Evolutionary conservation across 2,797 vertebrate species (phyloP).

Genomic region (Sparus aurata): DNA sequence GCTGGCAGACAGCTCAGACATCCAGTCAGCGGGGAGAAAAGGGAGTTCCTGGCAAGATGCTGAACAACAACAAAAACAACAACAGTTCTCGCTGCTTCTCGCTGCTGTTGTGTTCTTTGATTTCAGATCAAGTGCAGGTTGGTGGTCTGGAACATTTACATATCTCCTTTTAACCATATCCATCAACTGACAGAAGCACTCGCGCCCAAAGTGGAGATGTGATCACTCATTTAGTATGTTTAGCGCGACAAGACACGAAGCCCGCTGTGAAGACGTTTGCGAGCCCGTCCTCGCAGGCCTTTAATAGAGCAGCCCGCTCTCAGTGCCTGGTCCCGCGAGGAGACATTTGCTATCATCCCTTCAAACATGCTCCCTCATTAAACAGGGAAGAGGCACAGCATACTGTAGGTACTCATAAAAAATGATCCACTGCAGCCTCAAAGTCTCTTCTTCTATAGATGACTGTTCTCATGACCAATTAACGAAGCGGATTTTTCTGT

Average conservation of each 20-base stretch:
- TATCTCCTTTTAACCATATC: constrained; percentile 49
- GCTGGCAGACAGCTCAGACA: constrained; percentile 49
- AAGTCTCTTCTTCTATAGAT: neutral
- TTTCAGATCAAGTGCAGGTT: constrained; percentile 49
- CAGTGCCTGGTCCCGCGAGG: constrained; percentile 6
- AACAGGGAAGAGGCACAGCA: neutral
- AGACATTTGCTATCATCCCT: constrained; percentile 21
- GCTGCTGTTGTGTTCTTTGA: constrained; percentile 43
- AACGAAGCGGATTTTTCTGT: neutral
- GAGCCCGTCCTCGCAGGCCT: constrained; percentile 37
- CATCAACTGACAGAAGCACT: constrained; percentile 39
- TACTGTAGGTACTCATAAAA: neutral
- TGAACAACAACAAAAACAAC: constrained; percentile 38
- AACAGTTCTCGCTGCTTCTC: constrained; percentile 37
- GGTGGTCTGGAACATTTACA: constrained; percentile 67
- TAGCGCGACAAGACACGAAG: constrained; percentile 28
- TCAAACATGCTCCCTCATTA: constrained; percentile 29
- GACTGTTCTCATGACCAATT: neutral
- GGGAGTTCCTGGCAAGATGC: constrained; percentile 57
- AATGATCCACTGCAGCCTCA: neutral
- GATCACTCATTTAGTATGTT: constrained; percentile 54
- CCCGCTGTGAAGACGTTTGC: constrained; percentile 65
- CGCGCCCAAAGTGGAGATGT: constrained; percentile 33
- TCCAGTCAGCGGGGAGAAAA: constrained; percentile 40
- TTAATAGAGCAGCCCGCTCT: constrained; percentile 35